Evolutionary conservation across 2,113 vertebrate species (phyloP), one percentile per base, ranked within the genome.

Genomic region (Spermophilus dauricus): DNA sequence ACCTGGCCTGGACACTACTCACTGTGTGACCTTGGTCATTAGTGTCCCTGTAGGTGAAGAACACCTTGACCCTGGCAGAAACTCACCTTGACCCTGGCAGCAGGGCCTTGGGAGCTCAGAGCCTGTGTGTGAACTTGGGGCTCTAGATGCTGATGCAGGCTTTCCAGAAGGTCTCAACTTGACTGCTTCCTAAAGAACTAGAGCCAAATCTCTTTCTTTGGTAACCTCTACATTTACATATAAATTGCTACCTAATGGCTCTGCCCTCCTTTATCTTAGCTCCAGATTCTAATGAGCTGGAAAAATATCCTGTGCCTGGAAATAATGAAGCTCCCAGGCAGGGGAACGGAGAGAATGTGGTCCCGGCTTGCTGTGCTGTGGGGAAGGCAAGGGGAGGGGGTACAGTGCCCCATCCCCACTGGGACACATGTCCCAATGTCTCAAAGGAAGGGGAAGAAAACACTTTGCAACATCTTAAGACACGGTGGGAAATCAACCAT

Each of bases 171-270:
- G 89, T 95, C 94, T 92, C 80, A 93, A 83, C 80, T 34, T 42
- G 76, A 86, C 84, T 26, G 86, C 97, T 97, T 87, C 26, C 78
- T 98, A 89, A 98, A 92, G 94, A 98, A 97, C 1, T 24, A 78
- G 42, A 11, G 14, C 78, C 37, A 56, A 91, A 87, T 98, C 94
- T 95, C 97, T 97, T 97, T 96, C 98, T 98, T 98, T 92, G 61
- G 67, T 88, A 97, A 97, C 98, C 98, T 73, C 86, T 32, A 94
- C 98, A 99, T 99, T 99, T 98, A 97, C 98, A 98, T 99, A 98
- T 98, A 99, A 98, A 99, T 99, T 98, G 98, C 96, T 98, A 90
- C 93, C 75, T 98, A 98, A 98, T 98, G 91, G 96, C 94, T 98
- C 95, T 98, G 98, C 96, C 97, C 97, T 98, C 98, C 95, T 98